Evolutionary conservation across 2,797 vertebrate species (phyloP), one percentile per base, ranked within the genome.

Genomic region (Cirrhinus mrigala): DNA sequence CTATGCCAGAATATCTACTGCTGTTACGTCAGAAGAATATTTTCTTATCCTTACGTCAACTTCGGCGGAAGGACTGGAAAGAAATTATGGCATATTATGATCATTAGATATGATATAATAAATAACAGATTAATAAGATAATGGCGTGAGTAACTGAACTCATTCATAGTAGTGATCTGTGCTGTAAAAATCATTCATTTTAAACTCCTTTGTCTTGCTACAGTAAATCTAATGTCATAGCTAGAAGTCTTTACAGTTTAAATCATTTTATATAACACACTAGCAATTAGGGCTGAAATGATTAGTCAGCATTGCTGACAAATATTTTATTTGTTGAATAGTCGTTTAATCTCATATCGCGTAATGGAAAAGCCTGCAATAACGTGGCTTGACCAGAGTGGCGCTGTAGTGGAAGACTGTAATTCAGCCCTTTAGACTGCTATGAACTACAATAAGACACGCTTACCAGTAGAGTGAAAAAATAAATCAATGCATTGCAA

Each of bases 1-100:
- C 48, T 60, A 58, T 68, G 18, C 40, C 75, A 60, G 71, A 56
- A 52, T 78, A 77, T 85, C 52, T 29, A 68, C 40, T 60, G 52
- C 54, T 37, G 16, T 11, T 24, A 79, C 5, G n/a, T 29, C 29
- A 40, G 37, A 46, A 82, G 15, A 75, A 66, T 18, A 83, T 46
- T 33, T 52, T 54, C 33, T 56, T 68, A 37, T 37, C 48, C 16
- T 60, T 44, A 60, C 2, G 18, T 46, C n/a, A 82, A 46, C 40
- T 62, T 74, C 24, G 48, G 18, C 3, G 2, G 37, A n/a, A 50
- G 29, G 29, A 62, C 40, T 52, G 71, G 27, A 64, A 64, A 44
- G 14, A 73, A 83, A 75, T 29, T 1, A 52, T 3, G 4, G 12
- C 14, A 33, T 82, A 4, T 64, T 18, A 74, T 60, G 3, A 46